Conservation (phyloP, 1,140 invertebrate species). For the Andrena cerasifolii region DNA sequence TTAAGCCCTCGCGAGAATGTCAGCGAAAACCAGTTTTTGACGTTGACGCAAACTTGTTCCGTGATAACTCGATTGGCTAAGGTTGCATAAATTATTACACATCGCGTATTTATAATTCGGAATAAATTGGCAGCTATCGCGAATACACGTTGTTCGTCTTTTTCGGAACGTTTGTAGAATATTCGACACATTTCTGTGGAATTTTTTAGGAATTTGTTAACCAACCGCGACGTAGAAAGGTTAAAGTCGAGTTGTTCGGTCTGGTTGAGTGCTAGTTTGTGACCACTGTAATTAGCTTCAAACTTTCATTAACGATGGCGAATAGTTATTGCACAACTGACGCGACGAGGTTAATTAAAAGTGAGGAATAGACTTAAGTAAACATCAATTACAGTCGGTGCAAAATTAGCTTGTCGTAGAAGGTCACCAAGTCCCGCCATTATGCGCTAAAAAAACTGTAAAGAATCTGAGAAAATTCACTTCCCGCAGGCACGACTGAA, state of each 20-base stretch:
- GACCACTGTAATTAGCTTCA: background rate
- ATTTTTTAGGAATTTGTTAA: too few relatives aligned
- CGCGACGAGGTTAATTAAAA: background rate
- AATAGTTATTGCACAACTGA: background rate
- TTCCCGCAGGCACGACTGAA: too few relatives aligned
- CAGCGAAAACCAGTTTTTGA: constrained; percentile 22
- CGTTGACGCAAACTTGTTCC: constrained; percentile 19
- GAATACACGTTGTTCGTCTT: background rate
- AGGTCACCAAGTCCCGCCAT: too few relatives aligned
- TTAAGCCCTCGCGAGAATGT: background rate
- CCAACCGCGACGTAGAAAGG: too few relatives aligned
- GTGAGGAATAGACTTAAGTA: background rate
- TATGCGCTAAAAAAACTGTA: too few relatives aligned
- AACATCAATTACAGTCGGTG: background rate
- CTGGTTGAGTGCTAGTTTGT: too few relatives aligned
- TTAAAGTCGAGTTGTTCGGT: too few relatives aligned
- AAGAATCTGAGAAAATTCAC: too few relatives aligned
- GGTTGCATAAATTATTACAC: constrained; percentile 26
- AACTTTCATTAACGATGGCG: too few relatives aligned
- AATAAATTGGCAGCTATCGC: background rate
- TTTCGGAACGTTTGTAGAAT: background rate
- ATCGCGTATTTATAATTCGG: background rate
- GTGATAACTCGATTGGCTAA: background rate
- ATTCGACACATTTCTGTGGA: too few relatives aligned
- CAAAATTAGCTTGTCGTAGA: too few relatives aligned